These are phyloP conservation scores for Temnothorax unifasciatus DNA, from an alignment of 2,888 invertebrate species.

Conservation along the genomic window DNA sequence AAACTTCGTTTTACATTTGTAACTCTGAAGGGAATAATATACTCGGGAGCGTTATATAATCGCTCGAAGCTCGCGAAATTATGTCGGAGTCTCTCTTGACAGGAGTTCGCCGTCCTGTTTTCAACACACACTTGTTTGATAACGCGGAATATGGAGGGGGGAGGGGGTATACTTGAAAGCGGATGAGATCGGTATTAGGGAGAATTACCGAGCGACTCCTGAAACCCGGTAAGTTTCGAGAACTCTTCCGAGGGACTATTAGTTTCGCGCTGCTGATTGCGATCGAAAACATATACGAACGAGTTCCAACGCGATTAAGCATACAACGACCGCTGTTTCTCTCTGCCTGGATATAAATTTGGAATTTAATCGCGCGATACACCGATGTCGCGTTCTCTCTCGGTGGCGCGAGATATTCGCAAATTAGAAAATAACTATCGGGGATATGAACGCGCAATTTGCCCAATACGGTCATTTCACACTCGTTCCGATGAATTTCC, in stretches of 20 bases:
- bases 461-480: conserved; percentile 30
- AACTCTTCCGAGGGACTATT: background rate
- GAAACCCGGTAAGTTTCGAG: background rate
- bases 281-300: conserved; percentile 9
- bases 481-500: conserved; percentile 35
- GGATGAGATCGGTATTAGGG: background rate
- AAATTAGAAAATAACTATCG: conserved; percentile 44
- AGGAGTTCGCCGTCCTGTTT: background rate
- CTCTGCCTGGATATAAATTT: conserved; percentile 6
- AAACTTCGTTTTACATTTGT: conserved; percentile 3
- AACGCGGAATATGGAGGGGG: background rate
- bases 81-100: background rate
- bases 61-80: conserved; percentile 31
- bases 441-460: conserved; percentile 37
- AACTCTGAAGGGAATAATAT: background rate
- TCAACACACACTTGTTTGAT: background rate
- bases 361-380: conserved; percentile 21
- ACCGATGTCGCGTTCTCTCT: background rate
- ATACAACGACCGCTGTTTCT: background rate
- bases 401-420: conserved; percentile 17
- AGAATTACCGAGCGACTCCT: conserved; percentile 2
- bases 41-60: background rate
- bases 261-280: conserved; percentile 20
- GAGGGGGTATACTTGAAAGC: background rate
- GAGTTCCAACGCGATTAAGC: conserved; percentile 21